Base-by-base conservation (phyloP, 2,888 invertebrate species). In the Cantharis lateralis region DNA sequence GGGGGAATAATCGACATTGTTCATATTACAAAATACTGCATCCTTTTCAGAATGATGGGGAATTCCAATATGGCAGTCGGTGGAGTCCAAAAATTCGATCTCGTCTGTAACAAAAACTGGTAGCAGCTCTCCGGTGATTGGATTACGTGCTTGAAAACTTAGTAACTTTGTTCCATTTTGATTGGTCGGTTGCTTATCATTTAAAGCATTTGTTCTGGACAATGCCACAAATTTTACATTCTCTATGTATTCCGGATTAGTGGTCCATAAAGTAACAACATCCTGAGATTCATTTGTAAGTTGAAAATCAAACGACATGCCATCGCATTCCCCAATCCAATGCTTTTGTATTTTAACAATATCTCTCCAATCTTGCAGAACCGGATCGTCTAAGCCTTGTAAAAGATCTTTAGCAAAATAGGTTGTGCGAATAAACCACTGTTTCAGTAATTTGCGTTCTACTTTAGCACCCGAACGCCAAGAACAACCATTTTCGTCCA, bases 391-490 rank as follows among this genome's bases (percentile, higher is more conserved):
- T 16, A 97, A 89, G 10, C 95, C 95, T 63, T 95, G 92, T 81
- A 91, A 89, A 74, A 94, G 89, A 81, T 90, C 90, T 89, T 95
- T 91, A 0, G 96, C 94, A 89, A 92, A 96, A 79, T 91, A 91
- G 68, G 98, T 98, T 0, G 98, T 97, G 88, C 92, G 93, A 32
- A 99, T 91, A 88, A 96, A 98, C 99, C 99, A 99, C 86, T 99
- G 99, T 48, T 93, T 94, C 0, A 99, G 90, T 76, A 94, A 89
- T 87, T 93, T 95, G 84, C 95, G 96, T 87, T 98, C 96, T 9
- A 98, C 98, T 88, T 93, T 93, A 9, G 97, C 98, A 1, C 99
- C 98, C 4, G 99, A 99, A 77, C 99, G 91, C 99, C 99, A 99
- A 0, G 98, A 98, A 83, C 92, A 91, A 11, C 97, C 96, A 84